Percentiles rank a stretch among this genome's conserved stretches.
Conservation (phyloP, 2,888 invertebrate species). For the Deilephila elpenor region DNA sequence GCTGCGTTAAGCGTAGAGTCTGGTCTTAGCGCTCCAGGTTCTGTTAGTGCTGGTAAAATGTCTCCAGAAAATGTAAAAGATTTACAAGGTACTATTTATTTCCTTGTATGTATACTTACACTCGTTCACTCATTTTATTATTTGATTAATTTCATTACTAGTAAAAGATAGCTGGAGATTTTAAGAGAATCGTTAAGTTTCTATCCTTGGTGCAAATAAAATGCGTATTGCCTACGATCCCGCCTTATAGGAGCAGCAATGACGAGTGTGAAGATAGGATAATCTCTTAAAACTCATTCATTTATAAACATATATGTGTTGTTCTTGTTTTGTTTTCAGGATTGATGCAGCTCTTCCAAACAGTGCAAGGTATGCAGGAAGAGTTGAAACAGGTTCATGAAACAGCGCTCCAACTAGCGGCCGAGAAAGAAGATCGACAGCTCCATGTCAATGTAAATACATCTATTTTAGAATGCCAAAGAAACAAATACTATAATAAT, state of each 20-base stretch:
- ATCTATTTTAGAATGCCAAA: slow-evolving; percentile 35
- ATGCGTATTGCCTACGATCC: not conserved
- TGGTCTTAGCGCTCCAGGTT: no score
- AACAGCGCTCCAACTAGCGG: slow-evolving; percentile 75
- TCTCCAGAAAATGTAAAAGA: slow-evolving; percentile 70
- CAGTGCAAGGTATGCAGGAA: slow-evolving; percentile 73
- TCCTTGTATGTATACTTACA: no score
- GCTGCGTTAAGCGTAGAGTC: slow-evolving; percentile 44
- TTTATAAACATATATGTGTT: not conserved
- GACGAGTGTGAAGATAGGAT: no score
- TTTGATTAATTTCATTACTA: not conserved
- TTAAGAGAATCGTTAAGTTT: not conserved
- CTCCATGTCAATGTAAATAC: slow-evolving; percentile 85
- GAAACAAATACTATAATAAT: no score
- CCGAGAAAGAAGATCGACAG: slow-evolving; percentile 84
- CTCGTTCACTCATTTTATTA: no score
- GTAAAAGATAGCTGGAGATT: not conserved
- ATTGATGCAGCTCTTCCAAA: slow-evolving; percentile 70
- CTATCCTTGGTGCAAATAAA: not conserved
- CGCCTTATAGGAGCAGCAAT: not conserved
- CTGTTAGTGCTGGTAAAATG: slow-evolving; percentile 49
- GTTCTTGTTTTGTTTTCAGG: slow-evolving; percentile 48
- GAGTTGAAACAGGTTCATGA: slow-evolving; percentile 71
- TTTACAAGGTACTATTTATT: slow-evolving; percentile 62
- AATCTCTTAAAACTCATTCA: no score